These are phyloP conservation scores for Torymus aiolomorphi DNA, from an alignment of 2,888 invertebrate species.

Conservation along the genomic window DNA sequence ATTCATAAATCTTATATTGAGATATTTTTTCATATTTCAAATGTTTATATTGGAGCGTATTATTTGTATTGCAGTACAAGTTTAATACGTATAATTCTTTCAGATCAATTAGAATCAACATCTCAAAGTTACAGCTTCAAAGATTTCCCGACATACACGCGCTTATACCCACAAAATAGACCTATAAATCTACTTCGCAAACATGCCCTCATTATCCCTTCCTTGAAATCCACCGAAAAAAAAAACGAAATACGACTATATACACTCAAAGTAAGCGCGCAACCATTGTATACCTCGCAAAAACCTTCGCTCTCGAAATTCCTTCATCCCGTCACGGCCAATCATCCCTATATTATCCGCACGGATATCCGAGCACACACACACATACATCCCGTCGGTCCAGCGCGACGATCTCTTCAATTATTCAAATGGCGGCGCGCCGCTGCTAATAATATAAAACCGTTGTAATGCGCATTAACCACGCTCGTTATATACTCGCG, in stretches of 20 bases:
- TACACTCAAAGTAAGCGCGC: too few species aligned
- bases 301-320: conserved; percentile 20
- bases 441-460: conserved; percentile 72
- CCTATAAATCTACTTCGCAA: too few species aligned
- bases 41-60: too few species aligned
- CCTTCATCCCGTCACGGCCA: conserved; percentile 28
- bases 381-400: not conserved
- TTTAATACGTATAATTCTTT: too few species aligned
- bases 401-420: conserved; percentile 59
- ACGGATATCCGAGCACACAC: not conserved
- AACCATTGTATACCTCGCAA: not conserved
- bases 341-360: not conserved
- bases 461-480: conserved; percentile 71
- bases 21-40: too few species aligned
- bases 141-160: too few species aligned
- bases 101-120: too few species aligned
- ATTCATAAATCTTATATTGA: too few species aligned
- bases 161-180: too few species aligned
- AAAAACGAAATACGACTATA: not conserved
- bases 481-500: conserved; percentile 44
- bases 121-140: too few species aligned
- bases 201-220: too few species aligned
- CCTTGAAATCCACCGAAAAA: not conserved
- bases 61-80: too few species aligned
- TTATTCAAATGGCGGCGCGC: conserved; percentile 70